Evolutionary conservation across 2,797 vertebrate genomes (phyloP).

Genomic region (Serranus cabrilla): DNA sequence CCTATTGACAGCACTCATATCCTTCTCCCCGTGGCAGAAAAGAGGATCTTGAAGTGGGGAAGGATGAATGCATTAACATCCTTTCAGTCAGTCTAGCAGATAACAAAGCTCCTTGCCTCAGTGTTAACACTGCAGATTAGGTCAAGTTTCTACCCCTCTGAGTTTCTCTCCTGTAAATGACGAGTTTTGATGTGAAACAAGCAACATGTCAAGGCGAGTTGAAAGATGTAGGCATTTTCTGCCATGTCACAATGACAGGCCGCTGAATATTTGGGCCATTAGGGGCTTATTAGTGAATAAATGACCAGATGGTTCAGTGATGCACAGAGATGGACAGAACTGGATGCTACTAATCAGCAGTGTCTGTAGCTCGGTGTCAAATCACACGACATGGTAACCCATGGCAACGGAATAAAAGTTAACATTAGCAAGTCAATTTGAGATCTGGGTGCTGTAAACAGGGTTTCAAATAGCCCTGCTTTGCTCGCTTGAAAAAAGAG

Average conservation of each 20-base stretch:
- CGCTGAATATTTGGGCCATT: conserved; percentile 99
- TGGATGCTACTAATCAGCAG: conserved; percentile 99
- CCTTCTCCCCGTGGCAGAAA: conserved; percentile 81
- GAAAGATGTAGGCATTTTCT: conserved; percentile 99
- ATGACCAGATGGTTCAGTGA: conserved; percentile 99
- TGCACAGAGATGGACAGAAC: conserved; percentile 99
- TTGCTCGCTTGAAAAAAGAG: conserved; percentile 84
- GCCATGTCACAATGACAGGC: conserved; percentile 99
- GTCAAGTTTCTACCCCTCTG: conserved; percentile 99
- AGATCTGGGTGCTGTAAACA: conserved; percentile 98
- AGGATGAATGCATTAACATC: conserved; percentile 99
- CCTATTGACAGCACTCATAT: conserved; percentile 88
- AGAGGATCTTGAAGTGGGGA: conserved; percentile 86
- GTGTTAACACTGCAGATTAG: conserved; percentile 99
- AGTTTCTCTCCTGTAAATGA: conserved; percentile 99
- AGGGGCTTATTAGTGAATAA: conserved; percentile 99
- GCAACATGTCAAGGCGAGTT: conserved; percentile 99
- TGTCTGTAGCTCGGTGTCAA: conserved; percentile 99
- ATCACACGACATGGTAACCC: conserved; percentile 99
- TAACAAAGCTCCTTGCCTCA: conserved; percentile 97
- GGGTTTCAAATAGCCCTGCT: conserved; percentile 88
- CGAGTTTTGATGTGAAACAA: conserved; percentile 99
- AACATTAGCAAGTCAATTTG: conserved; percentile 99
- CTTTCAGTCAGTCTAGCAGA: conserved; percentile 95
- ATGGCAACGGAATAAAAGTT: conserved; percentile 99